Conservation (phyloP, 2,113 vertebrate genomes). For the Brachypodius melanocephalos region DNA sequence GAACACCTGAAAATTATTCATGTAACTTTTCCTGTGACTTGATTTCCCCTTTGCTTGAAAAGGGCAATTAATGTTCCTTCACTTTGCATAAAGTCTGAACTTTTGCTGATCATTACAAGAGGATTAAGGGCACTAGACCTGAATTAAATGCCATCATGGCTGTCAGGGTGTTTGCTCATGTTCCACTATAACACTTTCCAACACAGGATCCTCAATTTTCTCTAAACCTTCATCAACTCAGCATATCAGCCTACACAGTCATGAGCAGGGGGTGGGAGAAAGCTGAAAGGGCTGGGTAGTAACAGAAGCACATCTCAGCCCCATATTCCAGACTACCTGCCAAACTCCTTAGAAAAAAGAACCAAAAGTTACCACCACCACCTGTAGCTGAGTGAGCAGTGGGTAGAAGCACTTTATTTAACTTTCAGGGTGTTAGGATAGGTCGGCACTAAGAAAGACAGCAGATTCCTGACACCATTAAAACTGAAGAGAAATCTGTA, state of each 20-base stretch:
- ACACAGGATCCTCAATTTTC: not conserved
- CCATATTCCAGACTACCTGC: not conserved
- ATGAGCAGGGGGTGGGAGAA: not conserved
- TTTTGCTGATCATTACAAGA: conserved; percentile 9
- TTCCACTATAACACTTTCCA: not conserved
- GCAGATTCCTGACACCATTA: not conserved
- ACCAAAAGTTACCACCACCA: not conserved
- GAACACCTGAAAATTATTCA: conserved; percentile 58
- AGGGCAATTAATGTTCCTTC: not conserved
- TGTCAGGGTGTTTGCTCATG: not conserved
- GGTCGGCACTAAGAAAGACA: not conserved
- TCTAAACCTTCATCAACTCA: not conserved
- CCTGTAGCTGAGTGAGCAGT: not conserved
- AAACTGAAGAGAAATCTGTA: not conserved
- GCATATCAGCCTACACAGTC: not conserved
- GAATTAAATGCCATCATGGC: not conserved
- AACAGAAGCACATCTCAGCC: not conserved
- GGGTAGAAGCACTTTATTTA: not conserved
- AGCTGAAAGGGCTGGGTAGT: not conserved
- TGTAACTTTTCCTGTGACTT: conserved; percentile 54
- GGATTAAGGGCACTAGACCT: not conserved
- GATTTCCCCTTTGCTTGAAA: conserved; percentile 16
- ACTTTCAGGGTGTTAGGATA: not conserved
- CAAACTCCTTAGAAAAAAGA: not conserved
- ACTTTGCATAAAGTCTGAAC: not conserved